Base-by-base conservation (phyloP, 2,888 invertebrate species). In the Esperia sulphurella region DNA sequence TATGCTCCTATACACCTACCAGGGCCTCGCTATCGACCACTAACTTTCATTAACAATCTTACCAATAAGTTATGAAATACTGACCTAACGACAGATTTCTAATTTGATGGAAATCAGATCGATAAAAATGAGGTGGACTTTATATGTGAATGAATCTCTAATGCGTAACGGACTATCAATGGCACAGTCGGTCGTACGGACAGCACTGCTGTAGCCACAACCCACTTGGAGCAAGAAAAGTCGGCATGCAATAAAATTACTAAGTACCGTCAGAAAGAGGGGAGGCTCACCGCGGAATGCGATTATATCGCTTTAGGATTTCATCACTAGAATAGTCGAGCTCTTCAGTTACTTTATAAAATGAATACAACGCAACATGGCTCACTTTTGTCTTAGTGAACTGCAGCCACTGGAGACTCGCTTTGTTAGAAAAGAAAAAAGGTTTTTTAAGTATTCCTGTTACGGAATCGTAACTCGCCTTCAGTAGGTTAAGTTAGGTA, bases 281-380 rank as follows among this genome's bases (percentile, higher is more conserved):
- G 73, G 74, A 62, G 67, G 61, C 68, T 68, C 59, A 77, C 75
- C 77, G 80, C 79, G 74, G 81, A 83, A 83, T 83, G 77, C 72
- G 71, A 81, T 82, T 80, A 77, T 70, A 75, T 73, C 73, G 72
- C 65, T 65, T 68, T 65, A 68, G 67, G 65, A 73, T 81, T 83
- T 78, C 78, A 76, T 70, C 74, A 79, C 65, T 61, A 60, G 58
- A 71, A 64, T 60, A 63, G 67, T 69, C 61, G 59, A 69, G 57
- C 58, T 54, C 52, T 57, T 59, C 55, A 58, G 58, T 61, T 49
- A 57, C 51, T 58, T 43, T 48, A 21, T 21, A 21, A 21, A 21
- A 21, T 37, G 10, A n/a, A 5, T 37, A 13, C 13, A 10, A 13
- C 37, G 37, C 37, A 37, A 37, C 37, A 14, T 14, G 39, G 8